Conservation (phyloP, 2,888 invertebrate genomes). For the Hyposoter didymator region DNA sequence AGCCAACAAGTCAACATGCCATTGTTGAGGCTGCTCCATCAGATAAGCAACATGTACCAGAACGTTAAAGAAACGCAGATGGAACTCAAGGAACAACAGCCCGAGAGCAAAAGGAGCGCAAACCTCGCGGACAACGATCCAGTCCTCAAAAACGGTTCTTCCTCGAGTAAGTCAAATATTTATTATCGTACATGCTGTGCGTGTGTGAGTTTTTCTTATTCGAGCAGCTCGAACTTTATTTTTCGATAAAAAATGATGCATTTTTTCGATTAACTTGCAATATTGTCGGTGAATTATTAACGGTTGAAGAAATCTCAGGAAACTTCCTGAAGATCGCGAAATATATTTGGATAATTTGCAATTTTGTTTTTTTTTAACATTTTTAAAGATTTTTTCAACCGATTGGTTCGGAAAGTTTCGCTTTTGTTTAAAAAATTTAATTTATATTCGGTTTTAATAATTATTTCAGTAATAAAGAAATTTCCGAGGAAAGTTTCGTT, state of each 20-base stretch:
- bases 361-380: neutral
- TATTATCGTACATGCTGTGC: neutral
- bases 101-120: conserved; percentile 80
- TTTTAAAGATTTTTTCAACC: neutral
- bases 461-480: too few relatives aligned
- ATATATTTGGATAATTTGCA: neutral
- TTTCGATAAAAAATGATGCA: neutral
- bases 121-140: conserved; percentile 83
- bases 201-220: conserved; percentile 30
- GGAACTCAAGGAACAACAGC: conserved; percentile 92
- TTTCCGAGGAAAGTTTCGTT: too few relatives aligned
- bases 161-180: conserved; percentile 85
- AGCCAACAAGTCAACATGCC: conserved; percentile 99
- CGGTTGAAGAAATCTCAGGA: neutral
- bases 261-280: too few relatives aligned
- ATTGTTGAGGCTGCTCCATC: conserved; percentile 94
- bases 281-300: too few relatives aligned
- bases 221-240: neutral
- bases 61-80: conserved; percentile 97
- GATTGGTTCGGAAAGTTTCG: neutral
- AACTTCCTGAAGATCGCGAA: neutral
- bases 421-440: too few relatives aligned
- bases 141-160: conserved; percentile 87
- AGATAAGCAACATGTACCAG: conserved; percentile 98
- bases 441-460: too few relatives aligned